Percentiles rank a stretch among this genome's conserved stretches.
phyloP scores from a whole-genome alignment of 2,113 vertebrate species.

The Acanthochromis polyacanthus region DNA sequence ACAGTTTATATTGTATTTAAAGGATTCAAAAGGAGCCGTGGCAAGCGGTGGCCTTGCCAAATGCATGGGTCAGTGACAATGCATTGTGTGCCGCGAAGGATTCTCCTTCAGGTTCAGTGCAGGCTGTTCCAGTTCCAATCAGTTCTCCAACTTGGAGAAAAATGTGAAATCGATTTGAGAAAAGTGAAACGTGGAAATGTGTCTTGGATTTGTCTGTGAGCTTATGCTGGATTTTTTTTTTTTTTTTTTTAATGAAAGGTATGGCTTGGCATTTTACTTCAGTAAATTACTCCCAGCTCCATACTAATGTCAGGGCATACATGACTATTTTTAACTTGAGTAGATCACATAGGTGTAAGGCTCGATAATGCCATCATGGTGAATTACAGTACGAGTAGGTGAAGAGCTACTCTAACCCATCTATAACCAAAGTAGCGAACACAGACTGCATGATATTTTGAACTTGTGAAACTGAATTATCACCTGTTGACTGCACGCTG shows the following conservation, averaged over 20 bases:
- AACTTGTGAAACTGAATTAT: not conserved
- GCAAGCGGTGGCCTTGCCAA: constrained; percentile 30
- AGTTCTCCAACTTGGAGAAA: constrained; percentile 57
- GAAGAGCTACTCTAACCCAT: constrained; percentile 3
- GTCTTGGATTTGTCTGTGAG: constrained; percentile 45
- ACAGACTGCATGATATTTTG: not conserved
- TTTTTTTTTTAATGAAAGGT: constrained; percentile 22
- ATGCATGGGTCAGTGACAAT: constrained; percentile 49
- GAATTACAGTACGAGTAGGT: not conserved
- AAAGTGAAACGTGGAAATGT: constrained; percentile 49
- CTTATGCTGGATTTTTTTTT: constrained; percentile 3
- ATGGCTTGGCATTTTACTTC: constrained; percentile 38
- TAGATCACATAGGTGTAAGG: not conserved
- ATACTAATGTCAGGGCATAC: constrained; percentile 45
- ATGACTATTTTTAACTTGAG: constrained; percentile 33
- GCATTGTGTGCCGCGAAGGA: constrained; percentile 21
- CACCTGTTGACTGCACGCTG: constrained; percentile 8
- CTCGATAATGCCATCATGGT: constrained; percentile 23
- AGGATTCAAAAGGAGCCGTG: constrained; percentile 27
- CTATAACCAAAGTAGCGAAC: constrained; percentile 16
- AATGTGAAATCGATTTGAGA: constrained; percentile 53
- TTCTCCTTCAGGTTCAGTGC: constrained; percentile 28
- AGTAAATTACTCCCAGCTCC: constrained; percentile 45
- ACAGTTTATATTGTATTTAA: constrained; percentile 15
- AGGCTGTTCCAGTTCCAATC: constrained; percentile 54